Base-by-base conservation (phyloP, 2,113 vertebrate genomes). In the Oxyura jamaicensis region DNA sequence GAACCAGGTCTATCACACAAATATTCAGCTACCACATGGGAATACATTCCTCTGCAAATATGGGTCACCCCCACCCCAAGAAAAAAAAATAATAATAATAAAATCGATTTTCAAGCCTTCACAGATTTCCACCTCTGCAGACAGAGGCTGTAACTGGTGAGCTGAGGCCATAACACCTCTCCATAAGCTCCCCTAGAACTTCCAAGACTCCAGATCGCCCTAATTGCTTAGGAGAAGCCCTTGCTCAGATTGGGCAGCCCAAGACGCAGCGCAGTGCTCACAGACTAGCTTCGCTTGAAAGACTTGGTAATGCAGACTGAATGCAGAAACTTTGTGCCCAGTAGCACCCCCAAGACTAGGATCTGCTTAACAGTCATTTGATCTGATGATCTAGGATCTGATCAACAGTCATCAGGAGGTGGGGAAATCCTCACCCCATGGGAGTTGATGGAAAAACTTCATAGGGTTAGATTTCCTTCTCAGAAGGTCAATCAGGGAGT, bases 1-100 rank as follows among this genome's bases (percentile, higher is more conserved):
- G 22, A 63, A 80, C 28, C 2, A 0, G 8, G 14, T 72, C 39
- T 69, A 18, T 59, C 1, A 0, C 35, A 26, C 44, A 83, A 68
- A 91, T 74, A 58, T 11, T 58, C 48, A 46, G 33, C 63, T 81
- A 59, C 2, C 2, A 48, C 28, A 23, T 9, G 7, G 28, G 9
- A 88, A 9, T 5, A 8, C 6, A 15, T 46, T 78, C 28, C 16
- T 75, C 53, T 69, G 58, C 18, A 72, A 84, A 75, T 2, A 0
- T 17, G 35, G 41, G 3, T 13, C 39, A 39, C 11, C 58, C 33
- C 56, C 13, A 11, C 58, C 58, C 13, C 12, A 10, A 10, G 23
- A 60, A 74, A 50, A 42, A 14, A 13, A n/a, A n/a, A n/a, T n/a
- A n/a, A n/a, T n/a, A n/a, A n/a, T n/a, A 44, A 44, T 42, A 76